These are phyloP conservation scores for Camarhynchus parvulus DNA, from an alignment of 2,113 vertebrate species.

Conservation along the genomic window DNA sequence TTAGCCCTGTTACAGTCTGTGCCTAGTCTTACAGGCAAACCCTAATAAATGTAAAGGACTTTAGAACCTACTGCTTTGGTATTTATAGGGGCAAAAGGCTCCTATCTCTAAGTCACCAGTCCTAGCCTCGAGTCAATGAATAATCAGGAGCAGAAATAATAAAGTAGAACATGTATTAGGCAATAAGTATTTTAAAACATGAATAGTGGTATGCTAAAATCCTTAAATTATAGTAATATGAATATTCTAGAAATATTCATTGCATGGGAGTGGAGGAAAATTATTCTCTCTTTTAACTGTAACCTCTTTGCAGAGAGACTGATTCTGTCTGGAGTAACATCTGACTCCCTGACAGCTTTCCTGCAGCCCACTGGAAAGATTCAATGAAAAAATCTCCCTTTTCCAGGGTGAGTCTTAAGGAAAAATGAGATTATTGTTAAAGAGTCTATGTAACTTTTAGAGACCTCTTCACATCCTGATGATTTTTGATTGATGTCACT, in stretches of 20 bases:
- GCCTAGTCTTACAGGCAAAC: neutral
- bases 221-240: neutral
- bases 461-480: neutral
- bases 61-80: neutral
- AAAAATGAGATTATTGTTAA: neutral
- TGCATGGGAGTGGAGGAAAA: neutral
- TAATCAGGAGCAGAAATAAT: neutral
- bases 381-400: neutral
- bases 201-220: neutral
- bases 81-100: neutral
- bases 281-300: neutral
- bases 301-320: neutral
- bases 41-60: neutral
- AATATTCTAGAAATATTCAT: neutral
- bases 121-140: neutral
- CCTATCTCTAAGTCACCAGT: neutral
- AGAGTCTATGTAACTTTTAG: neutral
- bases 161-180: neutral
- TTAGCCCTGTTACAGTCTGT: neutral
- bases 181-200: neutral
- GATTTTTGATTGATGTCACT: neutral
- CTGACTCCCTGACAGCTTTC: neutral
- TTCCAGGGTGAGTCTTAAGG: neutral
- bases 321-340: neutral
- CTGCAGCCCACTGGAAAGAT: neutral